Percentiles rank a stretch among this genome's conserved stretches.
Evolutionary conservation across 2,888 invertebrate genomes (phyloP).

Genomic region (Lithophane ornitopus): DNA sequence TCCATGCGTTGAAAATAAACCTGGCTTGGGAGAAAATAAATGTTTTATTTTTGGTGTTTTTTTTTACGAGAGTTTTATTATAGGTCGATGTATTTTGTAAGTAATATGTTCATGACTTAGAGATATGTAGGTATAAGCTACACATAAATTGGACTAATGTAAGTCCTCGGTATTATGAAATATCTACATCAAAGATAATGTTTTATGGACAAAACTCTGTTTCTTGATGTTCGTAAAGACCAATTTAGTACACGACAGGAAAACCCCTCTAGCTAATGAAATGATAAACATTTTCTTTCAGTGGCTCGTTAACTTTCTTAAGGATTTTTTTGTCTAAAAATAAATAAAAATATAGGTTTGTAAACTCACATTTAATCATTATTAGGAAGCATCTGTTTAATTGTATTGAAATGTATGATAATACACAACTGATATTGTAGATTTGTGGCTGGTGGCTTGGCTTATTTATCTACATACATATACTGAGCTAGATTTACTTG

Average conservation of each 20-base stretch:
- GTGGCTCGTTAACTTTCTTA: not conserved
- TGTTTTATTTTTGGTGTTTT: constrained; percentile 21
- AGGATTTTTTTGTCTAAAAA: not conserved
- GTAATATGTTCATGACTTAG: not conserved
- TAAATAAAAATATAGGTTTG: not conserved
- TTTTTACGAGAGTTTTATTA: constrained; percentile 34
- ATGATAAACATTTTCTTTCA: constrained; percentile 16
- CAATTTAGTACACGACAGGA: constrained; percentile 10
- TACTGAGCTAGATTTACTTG: constrained; percentile 27
- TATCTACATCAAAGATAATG: constrained; percentile 14
- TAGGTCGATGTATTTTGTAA: constrained; percentile 21
- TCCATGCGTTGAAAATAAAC: constrained; percentile 53
- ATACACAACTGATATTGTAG: constrained; percentile 14
- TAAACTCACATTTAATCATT: constrained; percentile 13
- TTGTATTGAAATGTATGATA: not conserved
- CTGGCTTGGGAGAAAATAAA: constrained; percentile 33
- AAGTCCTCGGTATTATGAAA: not conserved
- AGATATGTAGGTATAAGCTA: not conserved
- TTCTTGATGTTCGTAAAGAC: constrained; percentile 2
- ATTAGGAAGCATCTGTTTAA: constrained; percentile 5
- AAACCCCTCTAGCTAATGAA: constrained; percentile 29
- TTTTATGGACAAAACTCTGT: constrained; percentile 10
- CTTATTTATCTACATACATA: constrained; percentile 15
- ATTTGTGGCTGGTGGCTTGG: constrained; percentile 6
- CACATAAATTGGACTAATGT: not conserved